These are phyloP conservation scores for Chlorops oryzae DNA, from an alignment of 1,140 invertebrate genomes.

Conservation along the genomic window DNA sequence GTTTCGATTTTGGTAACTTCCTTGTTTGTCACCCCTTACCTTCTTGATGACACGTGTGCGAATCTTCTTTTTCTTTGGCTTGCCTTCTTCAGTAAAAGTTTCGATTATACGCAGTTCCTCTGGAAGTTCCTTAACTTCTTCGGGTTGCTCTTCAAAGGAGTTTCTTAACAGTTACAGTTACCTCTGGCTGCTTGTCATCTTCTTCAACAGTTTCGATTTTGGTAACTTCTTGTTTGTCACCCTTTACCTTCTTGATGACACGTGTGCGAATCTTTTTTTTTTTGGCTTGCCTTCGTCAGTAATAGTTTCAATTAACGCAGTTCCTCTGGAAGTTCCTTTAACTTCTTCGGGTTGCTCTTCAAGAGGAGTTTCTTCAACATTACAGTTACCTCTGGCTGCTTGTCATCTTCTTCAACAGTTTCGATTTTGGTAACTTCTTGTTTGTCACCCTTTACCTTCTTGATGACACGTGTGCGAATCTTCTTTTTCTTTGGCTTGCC, in stretches of 20 bases:
- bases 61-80: conserved; percentile 20
- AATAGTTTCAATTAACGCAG: conserved; percentile 3
- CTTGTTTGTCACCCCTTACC: conserved; percentile 15
- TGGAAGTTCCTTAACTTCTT: conserved; percentile 12
- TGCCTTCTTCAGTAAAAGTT: conserved; percentile 22
- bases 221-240: conserved; percentile 21
- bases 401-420: conserved; percentile 33
- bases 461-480: conserved; percentile 31
- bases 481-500: conserved; percentile 24
- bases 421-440: conserved; percentile 28
- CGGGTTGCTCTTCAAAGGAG: conserved; percentile 7
- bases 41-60: conserved; percentile 21
- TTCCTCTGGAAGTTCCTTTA: conserved; percentile 12
- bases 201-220: conserved; percentile 32
- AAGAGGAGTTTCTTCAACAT: conserved; percentile 21
- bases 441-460: conserved; percentile 19
- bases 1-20: conserved; percentile 28
- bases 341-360: conserved; percentile 18
- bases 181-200: conserved; percentile 28
- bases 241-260: conserved; percentile 20
- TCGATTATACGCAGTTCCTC: conserved; percentile 32
- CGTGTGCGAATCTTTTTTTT: conserved; percentile 29
- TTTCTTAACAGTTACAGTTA: conserved; percentile 26
- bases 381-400: conserved; percentile 30
- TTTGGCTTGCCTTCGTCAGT: conserved; percentile 20